phyloP scores from a whole-genome alignment of 2,113 vertebrate species.

The Oceanites oceanicus region DNA sequence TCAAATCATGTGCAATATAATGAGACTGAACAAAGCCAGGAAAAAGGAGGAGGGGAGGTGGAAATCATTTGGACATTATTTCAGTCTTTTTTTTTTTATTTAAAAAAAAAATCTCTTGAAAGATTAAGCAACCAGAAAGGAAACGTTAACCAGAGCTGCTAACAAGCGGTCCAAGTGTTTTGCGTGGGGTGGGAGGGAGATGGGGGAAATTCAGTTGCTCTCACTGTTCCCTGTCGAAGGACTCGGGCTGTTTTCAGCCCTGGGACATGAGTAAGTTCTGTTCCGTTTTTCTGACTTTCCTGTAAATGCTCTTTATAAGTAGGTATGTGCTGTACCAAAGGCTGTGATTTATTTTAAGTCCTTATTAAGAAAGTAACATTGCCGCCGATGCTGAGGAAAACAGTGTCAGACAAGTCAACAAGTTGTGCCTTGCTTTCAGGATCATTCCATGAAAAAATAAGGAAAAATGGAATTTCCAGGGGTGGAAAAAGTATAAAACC shows the following conservation, averaged over 20 bases:
- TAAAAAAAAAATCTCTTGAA: not conserved
- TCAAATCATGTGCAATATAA: conserved; percentile 27
- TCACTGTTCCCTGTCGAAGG: not conserved
- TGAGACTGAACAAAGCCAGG: not conserved
- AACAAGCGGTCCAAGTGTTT: conserved; percentile 25
- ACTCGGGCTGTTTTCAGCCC: not conserved
- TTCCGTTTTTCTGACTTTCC: not conserved
- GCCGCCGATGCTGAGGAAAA: conserved; percentile 3
- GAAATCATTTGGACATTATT: conserved; percentile 12
- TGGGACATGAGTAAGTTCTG: not conserved
- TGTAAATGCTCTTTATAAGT: conserved; percentile 36
- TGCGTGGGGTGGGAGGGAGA: not conserved
- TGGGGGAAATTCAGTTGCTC: not conserved
- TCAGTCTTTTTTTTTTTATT: not conserved
- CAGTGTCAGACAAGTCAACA: conserved; percentile 13
- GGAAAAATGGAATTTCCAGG: not conserved
- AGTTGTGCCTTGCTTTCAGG: conserved; percentile 69
- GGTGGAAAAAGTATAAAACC: not conserved
- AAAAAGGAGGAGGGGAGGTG: not conserved
- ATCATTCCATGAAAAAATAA: not conserved
- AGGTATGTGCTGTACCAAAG: conserved; percentile 64
- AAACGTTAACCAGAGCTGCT: conserved; percentile 26
- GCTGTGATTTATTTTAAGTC: conserved; percentile 14
- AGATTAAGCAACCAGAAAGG: conserved; percentile 31
- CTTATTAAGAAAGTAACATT: not conserved